phyloP scores from a whole-genome alignment of 2,113 vertebrate genomes.

The Potamarius usumacintae region DNA sequence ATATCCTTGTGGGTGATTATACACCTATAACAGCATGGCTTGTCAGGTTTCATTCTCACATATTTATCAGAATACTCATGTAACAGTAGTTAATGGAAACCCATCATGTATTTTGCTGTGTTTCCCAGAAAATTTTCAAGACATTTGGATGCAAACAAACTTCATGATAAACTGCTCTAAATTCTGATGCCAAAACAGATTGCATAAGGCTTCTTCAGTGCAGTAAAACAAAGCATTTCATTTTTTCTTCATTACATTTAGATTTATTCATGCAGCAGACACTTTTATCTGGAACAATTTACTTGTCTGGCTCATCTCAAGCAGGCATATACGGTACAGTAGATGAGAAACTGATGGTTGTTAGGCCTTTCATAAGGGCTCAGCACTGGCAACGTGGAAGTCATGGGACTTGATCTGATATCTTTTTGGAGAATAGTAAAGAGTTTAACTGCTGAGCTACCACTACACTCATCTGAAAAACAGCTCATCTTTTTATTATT shows the following conservation, averaged over 20 bases:
- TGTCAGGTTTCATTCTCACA: no score
- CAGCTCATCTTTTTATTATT: constrained; percentile 8
- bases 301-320: not conserved
- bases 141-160: not conserved
- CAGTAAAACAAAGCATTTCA: constrained; percentile 9
- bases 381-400: not conserved
- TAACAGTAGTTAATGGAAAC: no score
- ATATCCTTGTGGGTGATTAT: no score
- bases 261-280: not conserved
- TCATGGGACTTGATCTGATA: not conserved
- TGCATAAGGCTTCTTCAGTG: not conserved
- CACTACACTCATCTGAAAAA: not conserved
- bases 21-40: no score
- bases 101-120: no score
- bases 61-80: no score
- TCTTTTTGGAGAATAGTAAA: not conserved
- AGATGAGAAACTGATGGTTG: not conserved
- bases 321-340: not conserved
- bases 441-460: not conserved
- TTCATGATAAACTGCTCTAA: not conserved
- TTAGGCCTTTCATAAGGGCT: not conserved
- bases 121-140: not conserved
- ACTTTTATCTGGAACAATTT: not conserved
- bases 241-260: not conserved
- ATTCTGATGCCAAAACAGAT: not conserved